Evolutionary conservation across 2,113 vertebrate genomes (phyloP), one percentile per base, ranked within the genome.

Genomic region (Notarius lentiginosus): DNA sequence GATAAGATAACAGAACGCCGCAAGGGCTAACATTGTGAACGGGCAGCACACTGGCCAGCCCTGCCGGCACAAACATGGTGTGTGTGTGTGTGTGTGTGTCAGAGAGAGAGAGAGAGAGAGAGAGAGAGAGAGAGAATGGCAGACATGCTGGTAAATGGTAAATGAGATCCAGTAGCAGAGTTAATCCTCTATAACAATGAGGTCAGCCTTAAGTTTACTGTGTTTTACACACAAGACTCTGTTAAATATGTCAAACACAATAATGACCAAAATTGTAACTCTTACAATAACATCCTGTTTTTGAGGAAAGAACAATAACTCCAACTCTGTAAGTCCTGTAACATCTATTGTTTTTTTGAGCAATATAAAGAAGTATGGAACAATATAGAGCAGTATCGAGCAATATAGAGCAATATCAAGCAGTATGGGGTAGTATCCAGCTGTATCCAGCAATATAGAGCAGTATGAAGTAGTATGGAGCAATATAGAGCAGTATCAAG

Each of bases 1-100:
- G 91, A 94, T 93, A 92, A 93, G 93, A 93, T 93, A 91, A 93
- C 91, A 84, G 75, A 82, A 66, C 79, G 70, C 87, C 18, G 72
- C 79, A 85, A 87, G 82, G 83, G 84, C 65, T 77, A 56, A 90
- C 86, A 88, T 90, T 91, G 89, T 90, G 91, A 93, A 91, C 90
- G 90, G 89, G 87, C 65, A 89, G 82, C 34, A 14, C 72, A 34
- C 85, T 79, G 90, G 75, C 66, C 86, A 89, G 84, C 80, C 87
- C 82, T 81, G 76, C 87, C 61, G 89, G 73, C 84, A 84, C 60
- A 55, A 84, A 88, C 88, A 41, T 86, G 89, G 77, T 56, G 73
- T 76, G 49, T n/a, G 70, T 73, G 70, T 73, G 72, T 75, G 72
- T 75, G 72, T 75, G 72, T 75, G 72, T 49, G n/a, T n/a, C 34